A percentile compares a stretch with the other conserved stretches of the same genome.
phyloP scores from a whole-genome alignment of 1,140 invertebrate species.

The Cyphomyrmex costatus region DNA sequence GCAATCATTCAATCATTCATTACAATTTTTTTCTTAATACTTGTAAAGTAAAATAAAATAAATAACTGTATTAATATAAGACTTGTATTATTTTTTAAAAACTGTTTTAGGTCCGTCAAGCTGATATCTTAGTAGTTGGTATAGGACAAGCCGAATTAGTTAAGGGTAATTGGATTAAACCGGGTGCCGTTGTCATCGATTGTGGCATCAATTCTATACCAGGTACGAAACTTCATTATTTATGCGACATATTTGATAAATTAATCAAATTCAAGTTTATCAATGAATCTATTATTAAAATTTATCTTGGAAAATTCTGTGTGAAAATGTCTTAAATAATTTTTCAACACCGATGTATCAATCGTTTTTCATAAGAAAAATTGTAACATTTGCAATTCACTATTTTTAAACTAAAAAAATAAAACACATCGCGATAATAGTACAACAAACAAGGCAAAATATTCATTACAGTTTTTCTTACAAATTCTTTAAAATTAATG shows the following conservation, averaged over 20 bases:
- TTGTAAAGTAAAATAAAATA: not conserved
- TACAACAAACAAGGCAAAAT: not conserved
- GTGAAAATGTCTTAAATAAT: not conserved
- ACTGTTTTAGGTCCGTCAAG: conserved; percentile 86
- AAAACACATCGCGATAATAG: not conserved
- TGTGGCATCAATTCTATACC: conserved; percentile 98
- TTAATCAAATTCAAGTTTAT: conserved; percentile 8
- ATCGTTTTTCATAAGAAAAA: not conserved
- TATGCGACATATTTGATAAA: not conserved
- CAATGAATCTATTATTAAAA: conserved; percentile 10
- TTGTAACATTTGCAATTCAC: not conserved
- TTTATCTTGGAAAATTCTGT: conserved; percentile 2
- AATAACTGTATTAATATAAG: not conserved
- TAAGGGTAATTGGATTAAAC: conserved; percentile 98
- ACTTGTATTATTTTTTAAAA: not conserved
- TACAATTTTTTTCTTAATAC: not conserved
- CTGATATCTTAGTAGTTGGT: conserved; percentile 98
- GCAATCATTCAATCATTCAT: conserved; percentile 62
- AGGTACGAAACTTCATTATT: conserved; percentile 87
- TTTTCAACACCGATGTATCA: not conserved
- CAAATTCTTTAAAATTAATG: not conserved
- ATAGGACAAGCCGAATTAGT: conserved; percentile 97
- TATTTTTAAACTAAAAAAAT: not conserved
- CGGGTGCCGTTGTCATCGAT: conserved; percentile 99
- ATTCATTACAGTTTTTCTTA: not conserved